Conservation (phyloP, 2,113 vertebrate species). For the Leptocoma aspasia region DNA sequence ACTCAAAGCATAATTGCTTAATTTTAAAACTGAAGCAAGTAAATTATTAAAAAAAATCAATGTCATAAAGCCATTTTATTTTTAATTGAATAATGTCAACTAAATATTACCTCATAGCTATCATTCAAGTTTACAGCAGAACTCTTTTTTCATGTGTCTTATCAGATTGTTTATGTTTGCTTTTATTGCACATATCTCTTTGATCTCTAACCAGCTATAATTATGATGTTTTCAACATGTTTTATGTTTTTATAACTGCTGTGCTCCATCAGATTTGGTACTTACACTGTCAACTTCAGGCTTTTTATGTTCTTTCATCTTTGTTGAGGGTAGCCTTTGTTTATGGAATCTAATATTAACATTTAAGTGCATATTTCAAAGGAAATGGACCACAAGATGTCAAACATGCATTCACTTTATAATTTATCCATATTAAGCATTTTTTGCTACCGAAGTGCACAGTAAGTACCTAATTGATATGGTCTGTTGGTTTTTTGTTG, state of each 20-base stretch:
- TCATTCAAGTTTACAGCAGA: conserved; percentile 15
- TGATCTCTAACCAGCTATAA: conserved; percentile 62
- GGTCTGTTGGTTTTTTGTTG: background rate
- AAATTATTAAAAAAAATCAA: background rate
- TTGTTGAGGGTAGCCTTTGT: background rate
- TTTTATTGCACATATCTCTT: conserved; percentile 50
- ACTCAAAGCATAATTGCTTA: background rate
- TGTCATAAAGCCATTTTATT: background rate
- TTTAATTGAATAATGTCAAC: background rate
- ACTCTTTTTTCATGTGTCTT: conserved; percentile 5
- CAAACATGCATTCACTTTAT: background rate
- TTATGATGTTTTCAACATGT: conserved; percentile 59
- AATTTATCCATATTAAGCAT: background rate
- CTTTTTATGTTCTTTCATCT: conserved; percentile 60
- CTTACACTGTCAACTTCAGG: conserved; percentile 51
- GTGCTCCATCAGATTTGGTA: conserved; percentile 29
- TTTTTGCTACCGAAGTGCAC: background rate
- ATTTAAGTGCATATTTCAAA: conserved; percentile 38
- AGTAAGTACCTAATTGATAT: background rate
- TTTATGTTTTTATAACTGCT: conserved; percentile 59
- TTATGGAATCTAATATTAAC: conserved; percentile 43
- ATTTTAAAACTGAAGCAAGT: background rate
- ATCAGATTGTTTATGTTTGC: conserved; percentile 35
- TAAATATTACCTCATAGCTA: conserved; percentile 11
- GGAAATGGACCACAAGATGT: conserved; percentile 39